Percentiles rank a stretch among this genome's conserved stretches.
phyloP scores from a whole-genome alignment of 2,113 vertebrate genomes.

The Castor canadensis region DNA sequence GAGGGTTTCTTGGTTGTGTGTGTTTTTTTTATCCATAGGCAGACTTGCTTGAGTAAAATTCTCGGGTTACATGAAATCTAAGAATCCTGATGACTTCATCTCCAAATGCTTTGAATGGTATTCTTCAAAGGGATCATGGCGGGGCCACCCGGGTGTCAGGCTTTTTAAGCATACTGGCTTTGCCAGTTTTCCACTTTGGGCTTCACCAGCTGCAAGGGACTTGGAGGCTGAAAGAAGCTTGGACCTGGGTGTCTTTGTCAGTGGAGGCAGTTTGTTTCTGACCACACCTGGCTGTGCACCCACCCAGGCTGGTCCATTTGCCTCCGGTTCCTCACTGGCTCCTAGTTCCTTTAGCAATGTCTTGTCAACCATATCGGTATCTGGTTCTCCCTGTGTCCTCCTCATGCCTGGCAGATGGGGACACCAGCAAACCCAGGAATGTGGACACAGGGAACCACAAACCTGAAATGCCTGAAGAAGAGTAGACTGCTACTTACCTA shows the following conservation, averaged over 20 bases:
- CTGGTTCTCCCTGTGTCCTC: background rate
- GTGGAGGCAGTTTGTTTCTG: too few relatives aligned
- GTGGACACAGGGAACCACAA: background rate
- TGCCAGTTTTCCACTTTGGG: background rate
- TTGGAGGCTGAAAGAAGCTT: accelerated
- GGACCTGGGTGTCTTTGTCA: background rate
- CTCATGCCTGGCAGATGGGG: background rate
- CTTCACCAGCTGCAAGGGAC: too few relatives aligned
- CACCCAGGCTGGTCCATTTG: background rate
- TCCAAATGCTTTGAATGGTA: background rate
- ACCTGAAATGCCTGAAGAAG: background rate
- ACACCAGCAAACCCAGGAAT: background rate
- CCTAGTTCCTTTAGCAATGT: background rate
- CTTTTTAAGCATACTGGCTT: background rate
- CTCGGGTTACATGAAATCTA: constrained; percentile 19
- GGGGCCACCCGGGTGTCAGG: background rate
- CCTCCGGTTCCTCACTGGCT: background rate
- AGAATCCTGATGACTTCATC: background rate
- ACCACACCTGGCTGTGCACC: background rate
- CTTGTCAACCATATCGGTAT: accelerated
- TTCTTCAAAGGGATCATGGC: background rate
- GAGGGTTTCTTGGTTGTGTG: background rate
- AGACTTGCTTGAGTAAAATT: background rate
- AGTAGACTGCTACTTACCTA: background rate
- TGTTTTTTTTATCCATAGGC: background rate